Conservation (phyloP, 2,888 invertebrate species). For the Apoda limacodes region DNA sequence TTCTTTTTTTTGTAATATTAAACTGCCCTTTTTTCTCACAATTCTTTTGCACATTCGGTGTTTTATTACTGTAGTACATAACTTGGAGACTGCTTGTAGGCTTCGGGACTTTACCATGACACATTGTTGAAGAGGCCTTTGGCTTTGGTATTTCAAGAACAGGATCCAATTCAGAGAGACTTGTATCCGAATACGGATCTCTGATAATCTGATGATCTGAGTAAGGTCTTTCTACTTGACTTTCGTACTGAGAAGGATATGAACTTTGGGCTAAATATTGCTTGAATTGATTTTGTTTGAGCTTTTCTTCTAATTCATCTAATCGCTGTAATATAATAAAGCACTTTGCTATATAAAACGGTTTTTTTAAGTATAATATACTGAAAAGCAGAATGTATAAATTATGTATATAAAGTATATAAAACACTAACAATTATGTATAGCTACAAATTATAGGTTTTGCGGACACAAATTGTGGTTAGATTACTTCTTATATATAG, state of each 20-base stretch:
- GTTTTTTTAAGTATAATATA: conserved; percentile 25
- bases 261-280: conserved; percentile 46
- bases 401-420: no score
- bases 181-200: conserved; percentile 26
- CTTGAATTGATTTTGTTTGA: conserved; percentile 55
- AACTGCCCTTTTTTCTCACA: conserved; percentile 49
- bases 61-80: conserved; percentile 40
- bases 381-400: conserved; percentile 25
- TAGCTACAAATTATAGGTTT: no score
- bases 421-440: neutral
- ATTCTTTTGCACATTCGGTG: conserved; percentile 21
- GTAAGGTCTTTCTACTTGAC: conserved; percentile 49
- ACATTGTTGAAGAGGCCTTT: conserved; percentile 2
- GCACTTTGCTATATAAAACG: no score
- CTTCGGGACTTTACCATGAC: conserved; percentile 30
- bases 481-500: no score
- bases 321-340: conserved; percentile 41
- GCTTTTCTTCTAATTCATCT: conserved; percentile 57
- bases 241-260: conserved; percentile 40
- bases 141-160: conserved; percentile 25
- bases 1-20: conserved; percentile 54
- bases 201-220: conserved; percentile 35
- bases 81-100: conserved; percentile 39
- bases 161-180: conserved; percentile 21
- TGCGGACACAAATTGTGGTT: no score